phyloP scores from a whole-genome alignment of 2,113 vertebrate species.

The Melanostigma gelatinosum region DNA sequence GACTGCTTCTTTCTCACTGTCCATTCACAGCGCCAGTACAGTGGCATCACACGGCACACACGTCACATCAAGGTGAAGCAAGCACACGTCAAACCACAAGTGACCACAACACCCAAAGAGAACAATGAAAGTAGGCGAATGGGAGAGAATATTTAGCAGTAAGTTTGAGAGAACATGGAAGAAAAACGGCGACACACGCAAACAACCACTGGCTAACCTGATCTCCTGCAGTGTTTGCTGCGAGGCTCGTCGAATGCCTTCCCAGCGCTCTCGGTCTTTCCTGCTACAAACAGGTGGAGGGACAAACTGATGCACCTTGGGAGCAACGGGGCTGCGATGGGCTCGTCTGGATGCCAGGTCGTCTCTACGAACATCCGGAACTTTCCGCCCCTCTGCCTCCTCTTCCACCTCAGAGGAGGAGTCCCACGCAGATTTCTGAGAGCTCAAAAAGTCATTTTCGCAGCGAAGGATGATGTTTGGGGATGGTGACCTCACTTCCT shows the following conservation, averaged over 20 bases:
- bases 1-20: conserved; percentile 69
- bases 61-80: conserved; percentile 28
- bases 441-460: conserved; percentile 87
- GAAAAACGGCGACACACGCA: not conserved
- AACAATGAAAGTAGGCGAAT: conserved; percentile 36
- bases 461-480: conserved; percentile 88
- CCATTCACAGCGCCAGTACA: conserved; percentile 46
- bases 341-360: conserved; percentile 91
- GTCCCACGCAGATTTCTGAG: conserved; percentile 83
- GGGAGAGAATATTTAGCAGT: conserved; percentile 22
- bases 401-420: conserved; percentile 81
- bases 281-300: conserved; percentile 83
- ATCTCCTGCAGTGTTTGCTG: conserved; percentile 79
- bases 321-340: conserved; percentile 82
- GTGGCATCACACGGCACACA: conserved; percentile 29
- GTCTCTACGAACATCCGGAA: conserved; percentile 92
- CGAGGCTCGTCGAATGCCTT: conserved; percentile 81
- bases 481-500: conserved; percentile 67
- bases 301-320: conserved; percentile 84
- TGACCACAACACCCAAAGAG: conserved; percentile 43
- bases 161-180: conserved; percentile 38
- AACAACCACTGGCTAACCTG: conserved; percentile 60
- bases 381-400: conserved; percentile 71
- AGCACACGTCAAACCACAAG: conserved; percentile 36
- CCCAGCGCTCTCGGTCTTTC: conserved; percentile 85